phyloP scores from a whole-genome alignment of 2,113 vertebrate genomes.

The Sarotherodon lohbergeri region DNA sequence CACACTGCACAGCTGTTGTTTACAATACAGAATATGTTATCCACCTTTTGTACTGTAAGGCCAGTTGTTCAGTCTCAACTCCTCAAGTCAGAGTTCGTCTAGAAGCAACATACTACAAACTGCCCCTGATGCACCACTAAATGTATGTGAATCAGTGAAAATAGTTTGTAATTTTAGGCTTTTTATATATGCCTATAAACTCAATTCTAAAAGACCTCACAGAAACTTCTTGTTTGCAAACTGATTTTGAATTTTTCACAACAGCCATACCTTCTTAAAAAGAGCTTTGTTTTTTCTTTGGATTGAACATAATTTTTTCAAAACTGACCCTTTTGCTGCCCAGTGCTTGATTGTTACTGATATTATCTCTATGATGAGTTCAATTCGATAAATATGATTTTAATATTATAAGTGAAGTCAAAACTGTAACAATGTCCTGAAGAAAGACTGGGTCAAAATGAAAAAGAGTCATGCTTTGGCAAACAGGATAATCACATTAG shows the following conservation, averaged over 20 bases:
- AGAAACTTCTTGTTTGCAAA: background rate
- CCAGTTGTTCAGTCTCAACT: background rate
- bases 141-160: background rate
- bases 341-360: background rate
- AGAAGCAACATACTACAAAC: background rate
- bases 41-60: background rate
- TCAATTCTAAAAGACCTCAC: background rate
- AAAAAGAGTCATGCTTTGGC: background rate
- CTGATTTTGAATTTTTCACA: background rate
- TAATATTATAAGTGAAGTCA: background rate
- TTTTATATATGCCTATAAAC: background rate
- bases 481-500: background rate
- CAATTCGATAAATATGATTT: background rate
- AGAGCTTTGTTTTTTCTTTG: background rate
- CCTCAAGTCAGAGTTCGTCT: background rate
- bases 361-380: background rate
- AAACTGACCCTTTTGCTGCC: background rate
- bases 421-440: background rate
- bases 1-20: background rate
- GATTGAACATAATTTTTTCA: background rate
- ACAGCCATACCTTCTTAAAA: background rate
- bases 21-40: background rate
- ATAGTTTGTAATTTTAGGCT: background rate
- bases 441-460: background rate
- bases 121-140: background rate